Conservation (phyloP, 2,797 vertebrate species). For the Coendou prehensilis region DNA sequence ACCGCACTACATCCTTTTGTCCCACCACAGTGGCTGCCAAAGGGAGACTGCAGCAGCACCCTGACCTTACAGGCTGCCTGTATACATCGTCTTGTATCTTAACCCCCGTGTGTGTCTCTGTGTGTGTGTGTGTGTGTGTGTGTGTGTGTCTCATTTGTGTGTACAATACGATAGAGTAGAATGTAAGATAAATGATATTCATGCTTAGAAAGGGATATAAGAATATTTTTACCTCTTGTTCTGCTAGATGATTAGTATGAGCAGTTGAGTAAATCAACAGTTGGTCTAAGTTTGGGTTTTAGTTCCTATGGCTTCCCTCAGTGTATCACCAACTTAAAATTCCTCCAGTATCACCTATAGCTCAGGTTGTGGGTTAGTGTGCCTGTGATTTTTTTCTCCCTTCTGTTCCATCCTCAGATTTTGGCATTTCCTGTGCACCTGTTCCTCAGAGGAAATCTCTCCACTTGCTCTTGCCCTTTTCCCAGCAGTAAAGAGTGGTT, state of each 20-base stretch:
- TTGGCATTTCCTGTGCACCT: not conserved
- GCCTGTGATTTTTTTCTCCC: not conserved
- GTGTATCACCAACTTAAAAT: not conserved
- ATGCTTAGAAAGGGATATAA: not conserved
- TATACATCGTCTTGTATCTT: not conserved
- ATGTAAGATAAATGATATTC: not conserved
- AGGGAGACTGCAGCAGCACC: not conserved
- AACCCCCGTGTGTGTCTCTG: not conserved
- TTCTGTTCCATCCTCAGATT: not conserved
- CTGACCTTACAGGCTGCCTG: too few species aligned
- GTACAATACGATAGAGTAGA: not conserved
- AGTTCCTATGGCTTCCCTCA: not conserved
- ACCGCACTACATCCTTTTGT: conserved; percentile 94
- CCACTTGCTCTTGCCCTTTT: not conserved
- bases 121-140: not conserved
- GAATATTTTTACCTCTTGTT: not conserved
- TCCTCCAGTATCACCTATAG: not conserved
- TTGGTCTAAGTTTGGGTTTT: not conserved
- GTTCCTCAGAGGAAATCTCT: not conserved
- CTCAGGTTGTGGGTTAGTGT: not conserved
- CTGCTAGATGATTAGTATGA: not conserved
- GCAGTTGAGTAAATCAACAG: not conserved
- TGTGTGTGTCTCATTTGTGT: not conserved
- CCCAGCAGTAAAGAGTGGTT: not conserved
- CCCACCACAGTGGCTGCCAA: conserved; percentile 90